These are phyloP conservation scores for Platyura marginata DNA, from an alignment of 1,140 invertebrate genomes.

Conservation along the genomic window DNA sequence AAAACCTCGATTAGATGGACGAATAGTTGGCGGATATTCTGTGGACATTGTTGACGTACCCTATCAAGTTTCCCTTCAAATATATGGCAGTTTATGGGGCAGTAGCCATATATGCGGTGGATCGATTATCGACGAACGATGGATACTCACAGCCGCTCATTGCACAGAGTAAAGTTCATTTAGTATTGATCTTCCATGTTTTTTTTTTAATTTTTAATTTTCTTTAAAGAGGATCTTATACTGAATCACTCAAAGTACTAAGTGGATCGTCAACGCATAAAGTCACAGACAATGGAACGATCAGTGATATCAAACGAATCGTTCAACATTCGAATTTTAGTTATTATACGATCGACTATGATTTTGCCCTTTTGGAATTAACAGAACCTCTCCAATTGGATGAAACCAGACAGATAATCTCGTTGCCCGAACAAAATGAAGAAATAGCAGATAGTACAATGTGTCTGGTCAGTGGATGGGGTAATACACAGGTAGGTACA, in stretches of 20 bases:
- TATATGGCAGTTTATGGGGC: too few relatives aligned
- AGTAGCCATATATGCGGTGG: conserved; percentile 38
- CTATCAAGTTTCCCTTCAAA: conserved; percentile 27
- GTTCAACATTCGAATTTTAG: conserved; percentile 20
- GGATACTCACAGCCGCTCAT: conserved; percentile 32
- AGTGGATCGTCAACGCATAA: conserved; percentile 15
- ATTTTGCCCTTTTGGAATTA: conserved; percentile 21
- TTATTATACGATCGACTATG: conserved; percentile 19
- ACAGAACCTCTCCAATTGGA: conserved; percentile 15
- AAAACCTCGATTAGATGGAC: conserved; percentile 20
- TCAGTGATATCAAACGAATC: conserved; percentile 14
- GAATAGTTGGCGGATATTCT: conserved; percentile 27
- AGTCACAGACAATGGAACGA: conserved; percentile 12
- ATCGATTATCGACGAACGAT: conserved; percentile 36
- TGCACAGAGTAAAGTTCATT: conserved; percentile 30
- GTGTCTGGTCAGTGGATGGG: conserved; percentile 29
- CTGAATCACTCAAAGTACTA: conserved; percentile 9
- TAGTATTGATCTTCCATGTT: too few relatives aligned
- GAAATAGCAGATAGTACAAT: conserved; percentile 13
- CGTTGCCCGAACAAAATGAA: conserved; percentile 12
- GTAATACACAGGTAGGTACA: conserved; percentile 19
- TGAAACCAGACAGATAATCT: conserved; percentile 13
- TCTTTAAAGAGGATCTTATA: too few relatives aligned
- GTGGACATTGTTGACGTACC: conserved; percentile 27
- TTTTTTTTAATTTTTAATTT: too few relatives aligned